These are phyloP conservation scores for Himalopsyche tibetana DNA, from an alignment of 2,888 invertebrate genomes.

Conservation along the genomic window DNA sequence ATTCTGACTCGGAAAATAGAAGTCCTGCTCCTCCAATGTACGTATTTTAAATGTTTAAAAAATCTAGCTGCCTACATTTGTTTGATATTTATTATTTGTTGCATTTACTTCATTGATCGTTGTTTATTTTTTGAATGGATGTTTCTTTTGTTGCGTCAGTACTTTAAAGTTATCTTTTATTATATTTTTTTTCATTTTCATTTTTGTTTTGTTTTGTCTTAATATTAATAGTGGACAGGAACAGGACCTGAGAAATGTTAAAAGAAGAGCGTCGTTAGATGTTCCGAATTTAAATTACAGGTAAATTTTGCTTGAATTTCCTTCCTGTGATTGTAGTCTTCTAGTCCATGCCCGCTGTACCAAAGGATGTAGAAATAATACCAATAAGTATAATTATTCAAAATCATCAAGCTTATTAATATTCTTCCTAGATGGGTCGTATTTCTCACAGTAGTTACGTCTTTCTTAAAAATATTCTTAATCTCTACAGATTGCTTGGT, in stretches of 20 bases:
- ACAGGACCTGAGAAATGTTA: slow-evolving; percentile 60
- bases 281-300: slow-evolving; percentile 59
- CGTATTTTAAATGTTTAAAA: slow-evolving; percentile 49
- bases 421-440: background rate
- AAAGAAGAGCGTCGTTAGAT: slow-evolving; percentile 60
- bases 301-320: slow-evolving; percentile 47
- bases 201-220: slow-evolving; percentile 50
- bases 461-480: no score
- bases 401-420: background rate
- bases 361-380: background rate
- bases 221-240: slow-evolving; percentile 57
- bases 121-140: slow-evolving; percentile 21
- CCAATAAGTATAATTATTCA: background rate
- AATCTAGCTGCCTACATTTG: slow-evolving; percentile 37
- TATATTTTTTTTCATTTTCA: slow-evolving; percentile 39
- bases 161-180: slow-evolving; percentile 44
- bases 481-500: no score
- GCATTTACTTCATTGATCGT: slow-evolving; percentile 48
- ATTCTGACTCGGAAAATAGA: slow-evolving; percentile 61
- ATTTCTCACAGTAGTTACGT: no score
- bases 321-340: background rate
- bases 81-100: slow-evolving; percentile 50
- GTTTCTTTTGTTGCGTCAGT: slow-evolving; percentile 10
- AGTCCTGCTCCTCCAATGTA: slow-evolving; percentile 64
- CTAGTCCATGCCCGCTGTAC: background rate